These are phyloP conservation scores for Parotia lawesii DNA, from an alignment of 2,113 vertebrate genomes.

Conservation along the genomic window DNA sequence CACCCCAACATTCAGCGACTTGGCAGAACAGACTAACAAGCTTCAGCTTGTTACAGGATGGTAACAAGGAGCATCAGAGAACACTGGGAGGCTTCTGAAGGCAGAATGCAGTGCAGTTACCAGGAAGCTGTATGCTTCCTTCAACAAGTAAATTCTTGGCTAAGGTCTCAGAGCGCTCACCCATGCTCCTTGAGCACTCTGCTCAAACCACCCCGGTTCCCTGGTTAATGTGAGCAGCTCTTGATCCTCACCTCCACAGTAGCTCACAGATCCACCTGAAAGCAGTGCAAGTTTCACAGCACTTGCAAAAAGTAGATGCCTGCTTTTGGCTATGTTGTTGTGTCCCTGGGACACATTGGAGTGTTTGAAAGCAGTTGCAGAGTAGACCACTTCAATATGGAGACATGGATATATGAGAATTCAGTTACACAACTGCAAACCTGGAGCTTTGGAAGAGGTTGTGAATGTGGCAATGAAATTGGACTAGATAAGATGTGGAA, in stretches of 20 bases:
- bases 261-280: neutral
- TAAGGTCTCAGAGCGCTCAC: neutral
- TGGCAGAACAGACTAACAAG: neutral
- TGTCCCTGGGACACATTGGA: neutral
- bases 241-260: neutral
- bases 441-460: neutral
- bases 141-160: neutral
- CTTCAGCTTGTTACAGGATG: neutral
- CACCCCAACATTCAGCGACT: too few relatives aligned
- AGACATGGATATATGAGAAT: neutral
- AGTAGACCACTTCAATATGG: neutral
- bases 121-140: neutral
- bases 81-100: neutral
- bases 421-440: neutral
- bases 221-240: neutral
- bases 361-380: neutral
- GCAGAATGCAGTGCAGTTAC: neutral
- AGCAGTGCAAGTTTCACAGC: neutral
- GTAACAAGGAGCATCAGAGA: neutral
- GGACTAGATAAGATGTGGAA: neutral
- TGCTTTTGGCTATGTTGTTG: neutral
- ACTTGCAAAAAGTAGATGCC: neutral
- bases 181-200: neutral
- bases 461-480: neutral
- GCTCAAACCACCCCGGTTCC: neutral